These are phyloP conservation scores for Helobdella robusta DNA, from an alignment of 2,888 invertebrate genomes.

Conservation along the genomic window DNA sequence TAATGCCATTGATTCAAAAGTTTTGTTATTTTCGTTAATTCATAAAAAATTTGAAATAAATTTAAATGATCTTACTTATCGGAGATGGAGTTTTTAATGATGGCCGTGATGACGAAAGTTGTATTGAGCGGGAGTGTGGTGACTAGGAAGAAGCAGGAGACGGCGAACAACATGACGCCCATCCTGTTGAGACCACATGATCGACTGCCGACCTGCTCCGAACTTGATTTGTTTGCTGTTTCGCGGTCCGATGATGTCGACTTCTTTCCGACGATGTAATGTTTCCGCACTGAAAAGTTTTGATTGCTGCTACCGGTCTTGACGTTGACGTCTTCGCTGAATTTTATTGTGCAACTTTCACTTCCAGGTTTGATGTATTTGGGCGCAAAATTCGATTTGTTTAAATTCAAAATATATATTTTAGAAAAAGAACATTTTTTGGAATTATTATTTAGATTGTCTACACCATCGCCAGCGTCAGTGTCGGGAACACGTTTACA, in stretches of 20 bases:
- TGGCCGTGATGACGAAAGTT: slow-evolving; percentile 21
- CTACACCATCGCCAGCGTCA: not conserved
- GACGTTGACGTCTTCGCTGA: not conserved
- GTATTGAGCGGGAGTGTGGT: slow-evolving; percentile 29
- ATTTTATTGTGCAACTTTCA: no score
- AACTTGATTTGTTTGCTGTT: not conserved
- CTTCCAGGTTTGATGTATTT: not conserved
- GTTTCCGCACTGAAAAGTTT: no score
- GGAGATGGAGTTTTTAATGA: not conserved
- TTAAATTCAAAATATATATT: no score
- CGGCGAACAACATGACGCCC: slow-evolving; percentile 28
- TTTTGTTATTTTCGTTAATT: no score
- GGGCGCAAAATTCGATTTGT: not conserved
- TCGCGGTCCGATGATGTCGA: no score
- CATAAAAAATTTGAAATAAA: no score
- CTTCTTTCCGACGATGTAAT: no score
- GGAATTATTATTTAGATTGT: not conserved
- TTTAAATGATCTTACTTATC: not conserved
- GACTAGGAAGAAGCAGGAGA: slow-evolving; percentile 29
- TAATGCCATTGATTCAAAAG: no score
- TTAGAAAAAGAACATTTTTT: not conserved
- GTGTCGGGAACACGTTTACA: not conserved
- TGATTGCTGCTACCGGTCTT: not conserved
- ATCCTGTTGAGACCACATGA: slow-evolving; percentile 5
- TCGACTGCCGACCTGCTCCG: not conserved